Base-by-base conservation (phyloP, 2,113 vertebrate genomes). In the Pontoporia blainvillei region DNA sequence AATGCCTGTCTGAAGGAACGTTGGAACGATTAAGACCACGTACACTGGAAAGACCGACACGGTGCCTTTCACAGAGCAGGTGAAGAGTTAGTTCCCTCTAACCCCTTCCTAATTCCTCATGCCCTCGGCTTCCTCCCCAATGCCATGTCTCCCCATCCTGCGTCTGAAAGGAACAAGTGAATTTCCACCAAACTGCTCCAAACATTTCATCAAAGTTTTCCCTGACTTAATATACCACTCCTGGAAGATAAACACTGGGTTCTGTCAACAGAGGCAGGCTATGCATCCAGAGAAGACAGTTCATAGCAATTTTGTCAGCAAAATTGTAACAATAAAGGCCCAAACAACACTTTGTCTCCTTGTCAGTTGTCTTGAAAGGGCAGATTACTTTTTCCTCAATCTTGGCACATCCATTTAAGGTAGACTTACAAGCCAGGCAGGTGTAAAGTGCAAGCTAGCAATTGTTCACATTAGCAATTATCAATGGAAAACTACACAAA, bases 351-450 rank as follows among this genome's bases (percentile, higher is more conserved):
- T 98, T 99, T 97, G 98, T 98, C 98, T 98, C 98, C 97, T 97
- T 98, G 98, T 99, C 98, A 98, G 98, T 98, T 97, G 93, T 97
- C 98, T 98, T 97, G 96, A 98, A 98, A 98, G 98, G 98, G 96
- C 96, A 98, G 98, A 98, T 99, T 98, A 98, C 98, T 98, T 98
- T 98, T 98, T 98, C 98, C 96, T 98, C 98, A 97, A 97, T 98
- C 97, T 98, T 98, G 98, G 98, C 98, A 98, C 98, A 98, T 98
- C 98, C 98, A 98, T 98, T 99, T 99, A 99, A 98, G 97, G 98
- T 91, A 98, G 98, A 98, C 97, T 98, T 98, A 98, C 98, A 98
- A 98, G 98, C 98, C 95, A 98, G 97, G 98, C 97, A 98, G 98
- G 98, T 98, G 98, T 98, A 98, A 98, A 98, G 98, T 98, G 96